phyloP scores from a whole-genome alignment of 2,797 vertebrate species.

The Myotis daubentonii region DNA sequence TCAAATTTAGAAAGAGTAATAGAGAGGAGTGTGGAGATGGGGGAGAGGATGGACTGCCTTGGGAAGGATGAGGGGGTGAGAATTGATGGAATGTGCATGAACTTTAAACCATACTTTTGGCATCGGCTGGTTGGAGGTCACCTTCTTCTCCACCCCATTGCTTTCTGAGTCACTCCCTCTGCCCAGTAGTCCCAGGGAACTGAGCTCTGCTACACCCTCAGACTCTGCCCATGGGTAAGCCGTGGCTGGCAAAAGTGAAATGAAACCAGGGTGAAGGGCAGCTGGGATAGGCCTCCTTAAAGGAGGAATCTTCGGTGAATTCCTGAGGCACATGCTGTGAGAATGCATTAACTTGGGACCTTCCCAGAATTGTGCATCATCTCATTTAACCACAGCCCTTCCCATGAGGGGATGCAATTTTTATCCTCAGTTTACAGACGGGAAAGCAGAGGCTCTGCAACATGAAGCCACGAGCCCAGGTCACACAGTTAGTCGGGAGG shows the following conservation, averaged over 20 bases:
- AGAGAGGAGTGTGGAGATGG: background rate
- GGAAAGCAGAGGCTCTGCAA: too few species aligned
- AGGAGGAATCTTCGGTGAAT: background rate
- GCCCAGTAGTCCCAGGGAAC: background rate
- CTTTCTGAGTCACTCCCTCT: background rate
- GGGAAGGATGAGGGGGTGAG: background rate
- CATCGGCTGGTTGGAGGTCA: background rate
- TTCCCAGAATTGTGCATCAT: too few species aligned
- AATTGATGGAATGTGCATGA: background rate
- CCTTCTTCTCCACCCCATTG: background rate
- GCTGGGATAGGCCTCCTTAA: background rate
- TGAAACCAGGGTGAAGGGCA: background rate
- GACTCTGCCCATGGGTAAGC: background rate
- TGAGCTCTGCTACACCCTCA: background rate
- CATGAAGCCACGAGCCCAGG: too few species aligned
- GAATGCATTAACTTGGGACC: background rate
- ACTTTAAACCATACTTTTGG: background rate
- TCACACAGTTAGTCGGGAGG: too few species aligned
- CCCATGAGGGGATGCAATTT: too few species aligned
- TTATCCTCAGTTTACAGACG: too few species aligned
- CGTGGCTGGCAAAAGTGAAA: background rate
- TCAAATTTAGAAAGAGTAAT: background rate
- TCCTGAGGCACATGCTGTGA: background rate
- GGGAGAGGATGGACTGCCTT: background rate
- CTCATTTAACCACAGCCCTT: too few species aligned